phyloP scores from a whole-genome alignment of 2,888 invertebrate species.

The Eristalis tenax region DNA sequence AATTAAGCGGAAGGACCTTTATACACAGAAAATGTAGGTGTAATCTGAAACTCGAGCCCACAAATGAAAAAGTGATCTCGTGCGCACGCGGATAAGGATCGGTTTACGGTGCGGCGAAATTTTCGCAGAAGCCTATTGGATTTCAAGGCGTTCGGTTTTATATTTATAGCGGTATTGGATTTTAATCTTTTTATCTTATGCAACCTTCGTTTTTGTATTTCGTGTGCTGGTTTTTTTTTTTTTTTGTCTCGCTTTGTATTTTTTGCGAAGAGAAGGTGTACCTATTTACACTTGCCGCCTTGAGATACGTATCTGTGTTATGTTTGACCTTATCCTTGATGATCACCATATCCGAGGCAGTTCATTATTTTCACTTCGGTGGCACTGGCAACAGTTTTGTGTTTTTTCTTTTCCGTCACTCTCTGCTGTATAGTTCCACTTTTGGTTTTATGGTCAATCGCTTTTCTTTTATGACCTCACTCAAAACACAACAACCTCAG shows the following conservation, averaged over 20 bases:
- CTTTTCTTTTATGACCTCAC: conserved; percentile 71
- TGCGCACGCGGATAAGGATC: conserved; percentile 69
- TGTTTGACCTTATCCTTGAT: conserved; percentile 52
- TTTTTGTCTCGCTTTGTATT: too few species aligned
- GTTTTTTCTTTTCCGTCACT: conserved; percentile 1
- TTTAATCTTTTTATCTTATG: neutral
- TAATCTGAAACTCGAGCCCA: conserved; percentile 42
- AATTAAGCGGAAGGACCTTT: conserved; percentile 62
- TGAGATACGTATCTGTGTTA: conserved; percentile 36
- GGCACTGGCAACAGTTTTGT: conserved; percentile 55
- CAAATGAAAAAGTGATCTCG: conserved; percentile 51
- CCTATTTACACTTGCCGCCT: conserved; percentile 69
- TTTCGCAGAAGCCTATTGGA: conserved; percentile 54
- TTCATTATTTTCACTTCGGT: conserved; percentile 66
- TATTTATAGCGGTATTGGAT: conserved; percentile 1
- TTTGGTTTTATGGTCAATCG: conserved; percentile 70
- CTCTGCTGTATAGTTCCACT: conserved; percentile 57
- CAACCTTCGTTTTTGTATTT: neutral
- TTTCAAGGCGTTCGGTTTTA: conserved; percentile 30
- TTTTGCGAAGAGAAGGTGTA: conserved; percentile 42
- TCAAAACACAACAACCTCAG: conserved; percentile 63
- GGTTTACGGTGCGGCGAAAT: conserved; percentile 51
- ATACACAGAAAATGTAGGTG: conserved; percentile 46
- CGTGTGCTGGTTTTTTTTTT: neutral
- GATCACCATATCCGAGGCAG: conserved; percentile 14